These are phyloP conservation scores for Sialis fuliginosa DNA, from an alignment of 2,888 invertebrate genomes.

Conservation along the genomic window DNA sequence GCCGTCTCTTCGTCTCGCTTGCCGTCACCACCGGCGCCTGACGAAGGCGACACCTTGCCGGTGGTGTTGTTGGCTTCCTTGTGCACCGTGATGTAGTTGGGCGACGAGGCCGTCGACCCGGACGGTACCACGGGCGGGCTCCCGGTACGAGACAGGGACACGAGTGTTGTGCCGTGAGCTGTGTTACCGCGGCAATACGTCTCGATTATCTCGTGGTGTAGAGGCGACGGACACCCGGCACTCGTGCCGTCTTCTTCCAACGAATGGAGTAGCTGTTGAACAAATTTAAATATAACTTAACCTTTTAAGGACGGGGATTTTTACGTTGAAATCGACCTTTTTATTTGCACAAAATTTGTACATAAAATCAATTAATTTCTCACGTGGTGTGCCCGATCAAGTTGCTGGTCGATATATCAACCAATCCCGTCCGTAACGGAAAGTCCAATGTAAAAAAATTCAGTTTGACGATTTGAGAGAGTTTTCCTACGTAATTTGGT, in stretches of 20 bases:
- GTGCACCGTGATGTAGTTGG: not conserved
- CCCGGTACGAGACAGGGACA: not conserved
- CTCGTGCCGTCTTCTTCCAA: constrained; percentile 59
- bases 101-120: not conserved
- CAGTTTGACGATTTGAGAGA: too few species aligned
- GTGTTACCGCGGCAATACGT: constrained; percentile 3
- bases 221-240: constrained; percentile 20
- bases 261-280: constrained; percentile 47
- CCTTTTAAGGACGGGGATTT: too few species aligned
- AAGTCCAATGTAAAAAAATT: too few species aligned
- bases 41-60: not conserved
- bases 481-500: too few species aligned
- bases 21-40: not conserved
- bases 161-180: not conserved
- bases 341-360: too few species aligned
- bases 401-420: too few species aligned
- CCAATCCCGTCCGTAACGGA: too few species aligned
- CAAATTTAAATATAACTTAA: not conserved
- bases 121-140: not conserved
- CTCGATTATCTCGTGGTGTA: constrained; percentile 9
- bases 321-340: too few species aligned
- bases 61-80: not conserved
- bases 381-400: too few species aligned
- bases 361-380: too few species aligned
- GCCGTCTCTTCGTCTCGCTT: constrained; percentile 1